Evolutionary conservation across 2,797 vertebrate genomes (phyloP).

Genomic region (Xiphophorus birchmanni): DNA sequence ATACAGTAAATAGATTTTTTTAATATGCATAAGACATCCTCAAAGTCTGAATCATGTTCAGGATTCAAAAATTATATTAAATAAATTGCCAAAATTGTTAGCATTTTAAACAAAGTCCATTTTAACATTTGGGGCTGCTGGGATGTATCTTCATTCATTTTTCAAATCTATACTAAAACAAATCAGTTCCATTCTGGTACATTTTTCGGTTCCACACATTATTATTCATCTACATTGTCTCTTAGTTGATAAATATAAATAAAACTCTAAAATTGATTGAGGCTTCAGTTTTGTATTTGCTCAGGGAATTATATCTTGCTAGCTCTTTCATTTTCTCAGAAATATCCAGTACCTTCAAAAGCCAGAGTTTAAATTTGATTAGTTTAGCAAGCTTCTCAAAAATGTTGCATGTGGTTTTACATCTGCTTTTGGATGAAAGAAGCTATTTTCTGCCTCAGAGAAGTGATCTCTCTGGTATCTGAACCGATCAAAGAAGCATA

Average conservation of each 20-base stretch:
- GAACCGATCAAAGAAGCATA: conserved; percentile 37
- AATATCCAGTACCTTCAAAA: background rate
- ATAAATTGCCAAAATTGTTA: background rate
- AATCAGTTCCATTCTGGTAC: background rate
- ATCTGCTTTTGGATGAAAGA: conserved; percentile 25
- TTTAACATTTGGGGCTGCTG: background rate
- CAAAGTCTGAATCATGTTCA: background rate
- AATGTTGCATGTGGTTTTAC: conserved; percentile 11
- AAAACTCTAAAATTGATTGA: background rate
- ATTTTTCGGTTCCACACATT: background rate
- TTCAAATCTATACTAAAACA: background rate
- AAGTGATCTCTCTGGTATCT: conserved; percentile 17
- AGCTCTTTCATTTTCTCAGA: conserved; percentile 4
- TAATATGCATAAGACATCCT: background rate
- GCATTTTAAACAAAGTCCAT: background rate
- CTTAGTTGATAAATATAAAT: background rate
- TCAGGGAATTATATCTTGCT: background rate
- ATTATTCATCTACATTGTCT: background rate
- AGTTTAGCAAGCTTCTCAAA: conserved; percentile 13
- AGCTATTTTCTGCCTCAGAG: conserved; percentile 10
- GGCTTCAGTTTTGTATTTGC: background rate
- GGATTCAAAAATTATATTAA: background rate
- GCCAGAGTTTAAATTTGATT: conserved; percentile 13
- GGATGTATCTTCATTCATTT: background rate
- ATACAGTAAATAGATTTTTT: background rate